Percentiles rank a stretch among this genome's conserved stretches.
Evolutionary conservation across 2,113 vertebrate genomes (phyloP).

Genomic region (Scomber japonicus): DNA sequence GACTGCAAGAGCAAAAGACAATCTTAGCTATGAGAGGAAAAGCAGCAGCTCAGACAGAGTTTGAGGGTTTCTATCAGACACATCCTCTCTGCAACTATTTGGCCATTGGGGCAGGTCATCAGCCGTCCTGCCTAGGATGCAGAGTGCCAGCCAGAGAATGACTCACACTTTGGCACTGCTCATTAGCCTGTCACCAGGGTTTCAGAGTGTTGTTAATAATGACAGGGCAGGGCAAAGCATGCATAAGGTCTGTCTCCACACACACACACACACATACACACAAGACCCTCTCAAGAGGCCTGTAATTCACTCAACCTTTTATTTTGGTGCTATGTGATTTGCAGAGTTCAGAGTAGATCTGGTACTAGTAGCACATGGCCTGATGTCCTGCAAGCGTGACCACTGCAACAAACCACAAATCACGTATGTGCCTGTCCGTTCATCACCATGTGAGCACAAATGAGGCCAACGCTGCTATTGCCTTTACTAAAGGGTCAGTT

Average conservation of each 20-base stretch:
- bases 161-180: constrained; percentile 56
- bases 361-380: constrained; percentile 19
- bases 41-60: constrained; percentile 10
- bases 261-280: not conserved
- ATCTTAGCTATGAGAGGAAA: not conserved
- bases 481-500: not conserved
- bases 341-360: constrained; percentile 30
- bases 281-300: constrained; percentile 30
- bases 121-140: constrained; percentile 46
- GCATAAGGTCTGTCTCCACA: constrained; percentile 31
- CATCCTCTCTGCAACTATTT: constrained; percentile 17
- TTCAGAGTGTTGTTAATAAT: constrained; percentile 61
- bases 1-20: not conserved
- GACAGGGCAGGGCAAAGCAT: constrained; percentile 48
- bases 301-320: constrained; percentile 64
- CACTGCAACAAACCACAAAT: constrained; percentile 5
- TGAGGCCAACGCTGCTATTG: no score
- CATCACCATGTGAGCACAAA: not conserved
- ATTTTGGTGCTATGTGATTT: constrained; percentile 59
- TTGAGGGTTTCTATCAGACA: constrained; percentile 29
- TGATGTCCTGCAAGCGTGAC: constrained; percentile 12
- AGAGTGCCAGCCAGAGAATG: constrained; percentile 49
- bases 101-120: constrained; percentile 35
- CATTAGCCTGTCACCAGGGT: constrained; percentile 69
- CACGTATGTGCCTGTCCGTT: not conserved